Evolutionary conservation across 1,140 invertebrate genomes (phyloP).

Genomic region (Drosophila sturtevanti): DNA sequence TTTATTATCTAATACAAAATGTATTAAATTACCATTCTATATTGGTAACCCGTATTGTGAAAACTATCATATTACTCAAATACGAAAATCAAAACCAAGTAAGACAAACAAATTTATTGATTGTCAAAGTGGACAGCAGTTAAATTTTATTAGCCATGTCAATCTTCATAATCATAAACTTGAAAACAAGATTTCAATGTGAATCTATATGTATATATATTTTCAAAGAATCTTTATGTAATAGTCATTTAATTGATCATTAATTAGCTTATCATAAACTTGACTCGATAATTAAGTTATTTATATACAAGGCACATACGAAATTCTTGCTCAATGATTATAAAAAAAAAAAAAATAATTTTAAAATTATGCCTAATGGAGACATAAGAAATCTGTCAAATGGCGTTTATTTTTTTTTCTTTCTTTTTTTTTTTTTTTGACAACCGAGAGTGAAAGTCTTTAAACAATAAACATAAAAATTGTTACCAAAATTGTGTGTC

Average conservation of each 20-base stretch:
- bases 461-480: constrained; percentile 57
- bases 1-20: constrained; percentile 11
- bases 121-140: constrained; percentile 32
- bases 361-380: constrained; percentile 29
- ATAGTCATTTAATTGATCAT: constrained; percentile 56
- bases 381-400: constrained; percentile 58
- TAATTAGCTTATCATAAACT: constrained; percentile 62
- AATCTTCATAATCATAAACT: constrained; percentile 61
- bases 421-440: constrained; percentile 11
- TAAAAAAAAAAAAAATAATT: neutral
- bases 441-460: constrained; percentile 64
- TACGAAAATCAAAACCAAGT: constrained; percentile 8
- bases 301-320: constrained; percentile 15
- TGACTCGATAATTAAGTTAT: constrained; percentile 34
- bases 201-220: constrained; percentile 12
- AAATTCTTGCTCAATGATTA: constrained; percentile 21
- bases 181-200: neutral
- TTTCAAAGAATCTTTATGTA: constrained; percentile 43
- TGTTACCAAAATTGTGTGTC: constrained; percentile 48
- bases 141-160: constrained; percentile 60
- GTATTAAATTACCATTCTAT: constrained; percentile 46
- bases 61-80: constrained; percentile 56
- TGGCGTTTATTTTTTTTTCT: constrained; percentile 4
- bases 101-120: constrained; percentile 41
- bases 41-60: constrained; percentile 26